Conservation (phyloP, 2,797 vertebrate genomes). For the Premnoplex brunnescens region DNA sequence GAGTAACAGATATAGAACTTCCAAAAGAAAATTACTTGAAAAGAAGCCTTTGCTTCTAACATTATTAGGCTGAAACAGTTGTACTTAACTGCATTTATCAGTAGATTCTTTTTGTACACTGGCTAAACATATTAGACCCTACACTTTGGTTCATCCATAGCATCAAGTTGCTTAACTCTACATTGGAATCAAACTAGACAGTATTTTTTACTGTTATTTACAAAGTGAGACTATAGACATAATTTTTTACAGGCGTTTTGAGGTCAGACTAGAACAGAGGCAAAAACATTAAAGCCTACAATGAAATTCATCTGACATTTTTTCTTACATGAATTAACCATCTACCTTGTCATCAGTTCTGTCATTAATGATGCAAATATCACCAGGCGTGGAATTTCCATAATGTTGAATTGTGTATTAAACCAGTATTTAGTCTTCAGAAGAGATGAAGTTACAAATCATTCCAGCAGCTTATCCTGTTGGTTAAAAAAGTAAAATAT, state of each 20-base stretch:
- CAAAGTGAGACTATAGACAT: neutral
- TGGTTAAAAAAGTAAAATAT: neutral
- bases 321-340: constrained; percentile 3
- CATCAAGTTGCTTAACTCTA: neutral
- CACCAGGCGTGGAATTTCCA: neutral
- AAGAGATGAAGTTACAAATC: neutral
- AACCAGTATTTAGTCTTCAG: neutral
- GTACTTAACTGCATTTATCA: neutral
- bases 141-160: neutral
- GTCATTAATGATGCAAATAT: neutral
- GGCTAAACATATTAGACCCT: neutral
- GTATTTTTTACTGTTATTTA: neutral
- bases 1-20: neutral
- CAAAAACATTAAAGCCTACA: neutral
- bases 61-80: neutral
- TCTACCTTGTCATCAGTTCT: neutral
- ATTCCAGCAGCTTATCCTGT: neutral
- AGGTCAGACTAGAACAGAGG: neutral
- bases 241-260: neutral
- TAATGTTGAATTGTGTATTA: neutral
- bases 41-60: neutral
- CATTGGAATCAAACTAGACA: neutral
- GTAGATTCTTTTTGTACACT: neutral
- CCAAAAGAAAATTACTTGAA: neutral
- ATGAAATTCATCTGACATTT: constrained; percentile 27